phyloP scores from a whole-genome alignment of 2,113 vertebrate species.

The Corythaeola cristata region DNA sequence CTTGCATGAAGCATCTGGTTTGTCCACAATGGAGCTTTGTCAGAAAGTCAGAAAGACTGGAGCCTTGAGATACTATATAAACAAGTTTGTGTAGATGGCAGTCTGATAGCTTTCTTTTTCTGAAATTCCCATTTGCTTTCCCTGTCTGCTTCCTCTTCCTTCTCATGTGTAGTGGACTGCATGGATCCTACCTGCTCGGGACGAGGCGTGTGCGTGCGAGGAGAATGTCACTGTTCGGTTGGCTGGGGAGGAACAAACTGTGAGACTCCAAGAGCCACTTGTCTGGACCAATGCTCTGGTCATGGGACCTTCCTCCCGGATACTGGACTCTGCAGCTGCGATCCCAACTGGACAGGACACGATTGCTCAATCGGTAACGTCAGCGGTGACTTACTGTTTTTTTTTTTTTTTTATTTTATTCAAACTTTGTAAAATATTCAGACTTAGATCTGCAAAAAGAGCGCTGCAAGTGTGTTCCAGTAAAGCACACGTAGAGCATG shows the following conservation, averaged over 20 bases:
- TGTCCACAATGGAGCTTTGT: not conserved
- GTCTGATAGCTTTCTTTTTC: not conserved
- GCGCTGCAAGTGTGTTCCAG: not conserved
- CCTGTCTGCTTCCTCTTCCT: not conserved
- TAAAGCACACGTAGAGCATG: not conserved
- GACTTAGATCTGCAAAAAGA: not conserved
- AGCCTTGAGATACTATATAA: not conserved
- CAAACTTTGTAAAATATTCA: not conserved
- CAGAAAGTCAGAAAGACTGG: no score
- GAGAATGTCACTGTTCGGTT: slow-evolving; percentile 94
- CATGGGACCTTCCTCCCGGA: slow-evolving; percentile 91
- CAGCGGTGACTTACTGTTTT: not conserved
- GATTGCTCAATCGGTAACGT: slow-evolving; percentile 92
- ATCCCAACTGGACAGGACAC: slow-evolving; percentile 94
- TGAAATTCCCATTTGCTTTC: not conserved
- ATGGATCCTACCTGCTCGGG: slow-evolving; percentile 95
- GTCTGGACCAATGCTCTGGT: slow-evolving; percentile 95
- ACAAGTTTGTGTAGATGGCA: not conserved
- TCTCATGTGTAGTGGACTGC: slow-evolving; percentile 87
- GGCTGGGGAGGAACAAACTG: slow-evolving; percentile 96
- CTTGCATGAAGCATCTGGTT: not conserved
- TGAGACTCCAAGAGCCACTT: slow-evolving; percentile 90
- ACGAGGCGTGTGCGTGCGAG: slow-evolving; percentile 91
- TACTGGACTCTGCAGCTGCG: slow-evolving; percentile 90
- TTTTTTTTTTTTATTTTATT: not conserved